Base-by-base conservation (phyloP, 2,888 invertebrate genomes). In the Oxystoma pomonae region DNA sequence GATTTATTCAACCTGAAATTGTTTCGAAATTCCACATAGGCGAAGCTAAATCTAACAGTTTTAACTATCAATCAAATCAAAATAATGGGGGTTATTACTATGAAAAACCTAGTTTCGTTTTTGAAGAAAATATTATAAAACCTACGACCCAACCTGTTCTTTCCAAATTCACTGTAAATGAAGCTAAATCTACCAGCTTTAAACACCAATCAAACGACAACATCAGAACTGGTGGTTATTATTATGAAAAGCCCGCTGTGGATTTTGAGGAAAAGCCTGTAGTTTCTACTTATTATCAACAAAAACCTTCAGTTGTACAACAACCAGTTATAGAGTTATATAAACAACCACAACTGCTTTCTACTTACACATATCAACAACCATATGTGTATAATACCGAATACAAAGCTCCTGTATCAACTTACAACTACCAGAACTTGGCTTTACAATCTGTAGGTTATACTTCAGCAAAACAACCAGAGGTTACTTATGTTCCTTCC, bases 381-480 rank as follows among this genome's bases (percentile, higher is more conserved):
- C 74, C 76, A 35, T 61, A 63, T 53, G 60, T 69, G 55, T 55
- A 68, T 70, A 61, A 60, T 53, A 2, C 65, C 67, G 35, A 35
- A 12, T 59, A 61, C 62, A 49, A 58, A 50, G 64, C 68, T 64
- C 75, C 80, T 20, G 79, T 81, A 1, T 76, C 81, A 16, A 65
- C 78, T 16, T 81, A 82, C 64, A 76, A 81, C 61, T 82, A 83
- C 61, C 80, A 81, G 67, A 70, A 79, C 51, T 76, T 81, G 64
- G 66, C 74, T 17, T 78, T 77, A 75, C 59, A 75, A 20, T 56
- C 68, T 60, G 58, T 79, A 50, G 64, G 64, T 1, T 16, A 61
- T 22, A 19, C 49, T 55, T 16, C 55, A 22, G 17, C 53, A 1
- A 53, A 35, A 35, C 35, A 64, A 55, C 52, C 51, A 1, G 21